These are phyloP conservation scores for Drosophila formosana DNA, from an alignment of 2,888 invertebrate genomes.

Conservation along the genomic window DNA sequence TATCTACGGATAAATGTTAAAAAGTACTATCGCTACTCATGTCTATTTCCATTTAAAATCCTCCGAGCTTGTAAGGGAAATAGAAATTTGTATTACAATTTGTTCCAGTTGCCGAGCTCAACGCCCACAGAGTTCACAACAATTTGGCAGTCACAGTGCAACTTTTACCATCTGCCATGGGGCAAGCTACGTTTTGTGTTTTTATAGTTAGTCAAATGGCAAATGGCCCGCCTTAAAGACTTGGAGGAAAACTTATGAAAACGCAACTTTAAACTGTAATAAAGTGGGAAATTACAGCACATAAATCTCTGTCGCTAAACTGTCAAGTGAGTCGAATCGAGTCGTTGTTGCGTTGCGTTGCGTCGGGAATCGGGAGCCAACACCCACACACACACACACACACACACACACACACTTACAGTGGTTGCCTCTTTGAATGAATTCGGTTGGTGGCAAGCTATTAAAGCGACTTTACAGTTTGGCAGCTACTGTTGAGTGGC, in stretches of 20 bases:
- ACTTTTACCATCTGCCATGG: conserved; percentile 22
- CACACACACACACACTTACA: conserved; percentile 14
- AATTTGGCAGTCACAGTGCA: conserved; percentile 20
- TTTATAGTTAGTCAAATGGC: conserved; percentile 19
- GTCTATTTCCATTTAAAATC: not conserved
- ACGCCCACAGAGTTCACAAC: conserved; percentile 11
- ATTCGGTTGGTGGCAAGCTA: conserved; percentile 34
- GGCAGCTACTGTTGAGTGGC: conserved; percentile 61
- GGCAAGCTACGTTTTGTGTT: not conserved
- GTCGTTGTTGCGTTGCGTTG: conserved; percentile 3
- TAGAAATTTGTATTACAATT: not conserved
- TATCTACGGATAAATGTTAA: not conserved
- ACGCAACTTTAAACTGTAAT: conserved; percentile 80
- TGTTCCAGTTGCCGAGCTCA: not conserved
- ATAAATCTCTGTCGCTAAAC: conserved; percentile 80
- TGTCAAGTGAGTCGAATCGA: conserved; percentile 64
- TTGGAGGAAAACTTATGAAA: conserved; percentile 71
- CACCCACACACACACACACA: conserved; percentile 61
- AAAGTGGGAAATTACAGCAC: conserved; percentile 79
- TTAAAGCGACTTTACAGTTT: conserved; percentile 70
- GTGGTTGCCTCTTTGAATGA: conserved; percentile 61
- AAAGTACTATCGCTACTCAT: too few relatives aligned
- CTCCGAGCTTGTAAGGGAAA: not conserved
- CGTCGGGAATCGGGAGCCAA: conserved; percentile 53
- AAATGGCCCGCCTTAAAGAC: conserved; percentile 59